Evolutionary conservation across 2,888 invertebrate species (phyloP).

Genomic region (Sylvicola cinctus): DNA sequence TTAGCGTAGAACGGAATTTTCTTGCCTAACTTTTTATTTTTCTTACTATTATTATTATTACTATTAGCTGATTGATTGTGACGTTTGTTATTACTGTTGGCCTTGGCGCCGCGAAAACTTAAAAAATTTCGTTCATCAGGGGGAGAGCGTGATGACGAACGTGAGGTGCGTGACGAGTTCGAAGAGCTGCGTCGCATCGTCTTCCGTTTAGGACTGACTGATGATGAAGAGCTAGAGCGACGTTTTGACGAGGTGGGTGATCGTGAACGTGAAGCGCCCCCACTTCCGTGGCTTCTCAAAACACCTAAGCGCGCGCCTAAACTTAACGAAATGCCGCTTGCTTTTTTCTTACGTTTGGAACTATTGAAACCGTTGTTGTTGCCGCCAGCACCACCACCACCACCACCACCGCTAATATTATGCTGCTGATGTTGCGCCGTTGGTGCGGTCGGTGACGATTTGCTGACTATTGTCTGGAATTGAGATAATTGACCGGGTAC

Average conservation of each 20-base stretch:
- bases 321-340: conserved; percentile 32
- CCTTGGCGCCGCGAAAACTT: neutral
- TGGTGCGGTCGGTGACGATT: conserved; percentile 10
- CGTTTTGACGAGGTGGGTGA: conserved; percentile 14
- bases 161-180: conserved; percentile 23
- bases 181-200: conserved; percentile 15
- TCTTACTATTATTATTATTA: too few species aligned
- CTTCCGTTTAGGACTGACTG: conserved; percentile 9
- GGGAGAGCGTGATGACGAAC: neutral
- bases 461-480: conserved; percentile 33
- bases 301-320: conserved; percentile 36
- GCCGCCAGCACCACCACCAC: conserved; percentile 13
- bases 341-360: conserved; percentile 11
- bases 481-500: conserved; percentile 34
- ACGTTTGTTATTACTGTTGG: conserved; percentile 30
- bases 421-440: conserved; percentile 1
- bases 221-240: conserved; percentile 6
- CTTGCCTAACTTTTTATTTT: conserved; percentile 26
- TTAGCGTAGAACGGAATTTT: conserved; percentile 41
- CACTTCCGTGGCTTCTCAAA: conserved; percentile 23
- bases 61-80: conserved; percentile 31
- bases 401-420: too few species aligned
- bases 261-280: conserved; percentile 18
- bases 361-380: conserved; percentile 11
- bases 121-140: too few species aligned